Percentiles rank a stretch among this genome's conserved stretches.
Evolutionary conservation across 2,113 vertebrate species (phyloP).

Genomic region (Oreochromis spilurus): DNA sequence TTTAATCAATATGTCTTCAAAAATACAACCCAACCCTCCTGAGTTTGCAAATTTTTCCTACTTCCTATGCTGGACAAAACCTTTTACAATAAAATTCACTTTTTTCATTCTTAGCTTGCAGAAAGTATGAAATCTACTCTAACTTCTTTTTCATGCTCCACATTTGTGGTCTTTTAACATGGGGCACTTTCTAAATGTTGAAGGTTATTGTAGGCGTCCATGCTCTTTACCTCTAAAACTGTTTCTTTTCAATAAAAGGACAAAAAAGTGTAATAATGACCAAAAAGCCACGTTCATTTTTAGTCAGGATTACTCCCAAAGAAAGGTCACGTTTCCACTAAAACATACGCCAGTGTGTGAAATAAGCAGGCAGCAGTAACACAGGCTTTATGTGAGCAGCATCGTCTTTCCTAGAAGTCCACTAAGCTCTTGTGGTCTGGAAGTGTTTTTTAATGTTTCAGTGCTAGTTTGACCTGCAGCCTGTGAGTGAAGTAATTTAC

Average conservation of each 20-base stretch:
- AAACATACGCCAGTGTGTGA: not conserved
- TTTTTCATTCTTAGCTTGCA: not conserved
- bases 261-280: not conserved
- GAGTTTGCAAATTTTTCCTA: not conserved
- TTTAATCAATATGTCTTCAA: not conserved
- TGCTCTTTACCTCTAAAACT: not conserved
- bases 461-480: not conserved
- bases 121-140: not conserved
- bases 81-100: rapidly evolving
- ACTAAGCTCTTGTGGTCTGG: not conserved
- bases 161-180: not conserved
- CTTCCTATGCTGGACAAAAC: not conserved
- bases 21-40: not conserved
- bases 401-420: not conserved
- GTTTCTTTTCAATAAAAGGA: not conserved
- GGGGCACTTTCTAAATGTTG: not conserved
- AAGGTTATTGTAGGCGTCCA: not conserved
- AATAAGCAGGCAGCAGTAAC: not conserved
- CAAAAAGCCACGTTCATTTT: not conserved
- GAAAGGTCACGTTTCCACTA: not conserved
- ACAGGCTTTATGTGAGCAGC: not conserved
- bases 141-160: not conserved
- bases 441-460: not conserved
- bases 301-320: not conserved
- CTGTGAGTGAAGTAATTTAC: not conserved